Evolutionary conservation across 2,888 invertebrate genomes (phyloP), one percentile per base, ranked within the genome.

Genomic region (Crioceris asparagi): DNA sequence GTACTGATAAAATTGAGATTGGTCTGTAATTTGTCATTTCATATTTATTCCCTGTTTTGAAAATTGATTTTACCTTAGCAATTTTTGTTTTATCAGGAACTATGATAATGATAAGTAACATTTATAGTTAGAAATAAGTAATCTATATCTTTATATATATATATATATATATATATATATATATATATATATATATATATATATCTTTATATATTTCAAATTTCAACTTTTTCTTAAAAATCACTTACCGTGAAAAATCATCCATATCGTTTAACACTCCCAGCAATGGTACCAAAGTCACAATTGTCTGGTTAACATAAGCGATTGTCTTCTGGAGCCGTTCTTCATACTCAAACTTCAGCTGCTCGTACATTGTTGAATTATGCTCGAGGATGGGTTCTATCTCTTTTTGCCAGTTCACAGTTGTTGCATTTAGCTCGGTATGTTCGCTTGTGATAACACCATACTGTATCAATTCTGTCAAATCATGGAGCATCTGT

Each of bases 261-360:
- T 76, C 88, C 90, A 90, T 90, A 50, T 83, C 79, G 57, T 88
- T 81, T 51, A 92, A 71, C 44, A 84, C 74, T 4, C 40, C 42
- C 14, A 51, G 19, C 36, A 47, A 78, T 6, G 87, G 82, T 33
- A 78, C 69, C 57, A 91, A 71, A 42, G 80, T 77, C 38, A 72
- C 65, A 16, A 91, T 74, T 53, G 83, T 79, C 30, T 69, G 66
- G 53, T 81, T 81, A 12, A 93, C 69, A 49, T 72, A 73, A 39
- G 74, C 75, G 6, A 83, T 78, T 46, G 77, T 77, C 33, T 70
- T 70, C 46, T 77, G 71, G 38, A 93, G 63, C 43, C 73, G 70
- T 54, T 90, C 90, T 66, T 94, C 93, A 61, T 91, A 82, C 48
- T 84, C 78, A 45, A 75, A 80, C 65, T 90, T 91, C 39, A 77